Base-by-base conservation (phyloP, 2,797 vertebrate genomes). In the Bovichtus diacanthus region DNA sequence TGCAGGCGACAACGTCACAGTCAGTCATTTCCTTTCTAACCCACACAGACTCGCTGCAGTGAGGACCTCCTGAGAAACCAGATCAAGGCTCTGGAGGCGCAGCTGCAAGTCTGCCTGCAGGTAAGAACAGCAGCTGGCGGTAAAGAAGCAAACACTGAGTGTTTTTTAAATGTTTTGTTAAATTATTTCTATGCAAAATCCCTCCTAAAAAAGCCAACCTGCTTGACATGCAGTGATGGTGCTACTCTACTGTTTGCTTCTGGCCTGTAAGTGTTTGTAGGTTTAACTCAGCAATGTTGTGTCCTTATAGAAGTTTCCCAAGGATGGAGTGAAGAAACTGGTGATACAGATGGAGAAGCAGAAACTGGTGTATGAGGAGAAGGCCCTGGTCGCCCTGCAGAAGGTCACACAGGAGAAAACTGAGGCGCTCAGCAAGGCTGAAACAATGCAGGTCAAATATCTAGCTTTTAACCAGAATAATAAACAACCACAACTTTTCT, bases 301-400 rank as follows among this genome's bases (percentile, higher is more conserved):
- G 51, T 76, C 36, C 41, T 82, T 53, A n/a, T 51, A 95, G 94
- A 93, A 84, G 68, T 75, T 95, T 80, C 94, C 97, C 13, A 96
- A 95, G 58, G 94, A 96, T 93, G 95, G 94, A 59, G 69, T 97
- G 89, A 97, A 96, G 89, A 97, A 95, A 73, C 91, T 96, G 63
- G 74, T 96, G 59, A 46, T 97, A 47, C 96, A 97, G 81, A 97
- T 98, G 96, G 98, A 99, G 92, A 96, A 95, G 84, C 95, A 98
- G 90, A 98, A 96, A 75, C 89, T 94, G 82, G 90, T 87, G 68
- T 98, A 96, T 0, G 97, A 99, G 82, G 95, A 97, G 85, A 97
- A 95, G 75, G 96, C 96, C 54, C 92, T 97, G 86, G 92, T 94
- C 11, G 94, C 95, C 7, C 92, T 98, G 71, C 96, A 97, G 92